phyloP scores from a whole-genome alignment of 1,140 invertebrate species.

The Drosophila cardini region DNA sequence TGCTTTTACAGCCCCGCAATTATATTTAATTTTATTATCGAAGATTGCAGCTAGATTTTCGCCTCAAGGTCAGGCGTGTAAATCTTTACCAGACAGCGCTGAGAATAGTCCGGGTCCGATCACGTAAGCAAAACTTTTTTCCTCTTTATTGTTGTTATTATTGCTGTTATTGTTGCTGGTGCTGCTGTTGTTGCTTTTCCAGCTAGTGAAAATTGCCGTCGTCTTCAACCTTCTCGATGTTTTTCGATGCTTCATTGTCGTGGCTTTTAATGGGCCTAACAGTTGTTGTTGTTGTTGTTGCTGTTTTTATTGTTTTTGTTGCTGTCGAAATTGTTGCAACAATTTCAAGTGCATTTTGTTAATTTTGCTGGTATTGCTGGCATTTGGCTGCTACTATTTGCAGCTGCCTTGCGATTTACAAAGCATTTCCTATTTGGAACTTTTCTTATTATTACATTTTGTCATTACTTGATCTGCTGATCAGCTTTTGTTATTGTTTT shows the following conservation, averaged over 20 bases:
- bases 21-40: slow-evolving; percentile 84
- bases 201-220: slow-evolving; percentile 51
- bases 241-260: slow-evolving; percentile 61
- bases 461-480: slow-evolving; percentile 24
- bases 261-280: slow-evolving; percentile 71
- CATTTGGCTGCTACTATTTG: slow-evolving; percentile 7
- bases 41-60: slow-evolving; percentile 82
- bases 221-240: slow-evolving; percentile 39
- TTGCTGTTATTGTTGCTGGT: slow-evolving; percentile 8
- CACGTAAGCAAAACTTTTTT: slow-evolving; percentile 78
- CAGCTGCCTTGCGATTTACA: background rate
- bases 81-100: slow-evolving; percentile 67
- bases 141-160: slow-evolving; percentile 10
- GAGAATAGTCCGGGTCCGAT: slow-evolving; percentile 50
- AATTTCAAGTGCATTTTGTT: slow-evolving; percentile 41
- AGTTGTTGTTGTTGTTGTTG: slow-evolving; percentile 46
- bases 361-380: slow-evolving; percentile 25
- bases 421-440: slow-evolving; percentile 37
- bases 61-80: slow-evolving; percentile 79
- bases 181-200: slow-evolving; percentile 39
- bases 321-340: slow-evolving; percentile 34
- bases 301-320: slow-evolving; percentile 32
- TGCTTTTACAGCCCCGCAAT: slow-evolving; percentile 72
- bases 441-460: background rate
- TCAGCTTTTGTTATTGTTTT: slow-evolving; percentile 24